Evolutionary conservation across 2,797 vertebrate genomes (phyloP).

Genomic region (Darevskia nairensis): DNA sequence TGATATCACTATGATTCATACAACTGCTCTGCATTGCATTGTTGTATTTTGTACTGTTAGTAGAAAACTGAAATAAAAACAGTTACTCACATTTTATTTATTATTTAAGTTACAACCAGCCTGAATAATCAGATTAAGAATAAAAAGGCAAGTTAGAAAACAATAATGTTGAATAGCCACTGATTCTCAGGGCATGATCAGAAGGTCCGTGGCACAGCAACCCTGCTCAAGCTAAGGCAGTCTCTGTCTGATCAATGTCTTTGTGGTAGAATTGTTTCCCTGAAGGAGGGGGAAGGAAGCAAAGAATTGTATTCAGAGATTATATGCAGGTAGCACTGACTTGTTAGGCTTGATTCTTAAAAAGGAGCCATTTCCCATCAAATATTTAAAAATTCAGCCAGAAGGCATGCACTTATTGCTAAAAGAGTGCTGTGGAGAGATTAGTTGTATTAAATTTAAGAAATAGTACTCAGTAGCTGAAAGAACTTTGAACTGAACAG

Average conservation of each 20-base stretch:
- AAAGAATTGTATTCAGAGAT: not conserved
- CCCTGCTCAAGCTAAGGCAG: not conserved
- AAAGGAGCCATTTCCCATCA: not conserved
- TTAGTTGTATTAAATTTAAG: not conserved
- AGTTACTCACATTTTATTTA: too few relatives aligned
- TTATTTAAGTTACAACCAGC: too few relatives aligned
- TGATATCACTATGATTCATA: too few relatives aligned
- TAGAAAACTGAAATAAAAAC: too few relatives aligned
- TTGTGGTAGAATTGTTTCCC: not conserved
- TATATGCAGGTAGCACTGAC: not conserved
- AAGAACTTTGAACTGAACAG: not conserved
- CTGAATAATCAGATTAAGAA: too few relatives aligned
- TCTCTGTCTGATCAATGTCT: not conserved
- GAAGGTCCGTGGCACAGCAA: not conserved
- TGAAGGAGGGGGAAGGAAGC: not conserved
- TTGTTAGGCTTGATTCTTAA: conserved; percentile 33
- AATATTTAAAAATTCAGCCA: not conserved
- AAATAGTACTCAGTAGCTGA: not conserved
- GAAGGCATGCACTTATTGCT: not conserved
- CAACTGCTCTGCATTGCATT: too few relatives aligned
- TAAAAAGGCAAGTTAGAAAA: too few relatives aligned
- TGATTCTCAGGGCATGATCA: not conserved
- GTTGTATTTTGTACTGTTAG: too few relatives aligned
- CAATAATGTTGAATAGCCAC: not conserved
- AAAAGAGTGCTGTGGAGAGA: not conserved